Conservation (phyloP, 2,797 vertebrate species). For the Okamejei kenojei region DNA sequence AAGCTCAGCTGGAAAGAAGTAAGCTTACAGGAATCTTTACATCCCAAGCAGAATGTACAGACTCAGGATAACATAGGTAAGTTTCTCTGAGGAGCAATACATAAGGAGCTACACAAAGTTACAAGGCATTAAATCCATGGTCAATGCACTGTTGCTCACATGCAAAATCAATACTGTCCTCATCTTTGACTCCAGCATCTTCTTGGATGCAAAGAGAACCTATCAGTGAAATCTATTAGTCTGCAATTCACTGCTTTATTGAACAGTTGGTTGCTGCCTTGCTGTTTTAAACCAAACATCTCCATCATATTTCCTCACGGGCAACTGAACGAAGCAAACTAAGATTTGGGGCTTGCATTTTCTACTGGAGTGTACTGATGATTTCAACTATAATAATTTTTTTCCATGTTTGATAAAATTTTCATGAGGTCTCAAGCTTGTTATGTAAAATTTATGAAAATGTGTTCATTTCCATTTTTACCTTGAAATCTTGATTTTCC, state of each 20-base stretch:
- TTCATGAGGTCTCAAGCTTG: neutral
- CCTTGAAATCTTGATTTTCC: constrained; percentile 59
- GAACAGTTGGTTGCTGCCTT: neutral
- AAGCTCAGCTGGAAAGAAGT: neutral
- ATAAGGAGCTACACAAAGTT: too few relatives aligned
- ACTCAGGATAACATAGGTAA: neutral
- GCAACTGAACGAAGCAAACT: neutral
- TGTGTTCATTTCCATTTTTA: neutral
- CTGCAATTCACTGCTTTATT: neutral
- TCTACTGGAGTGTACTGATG: too few relatives aligned
- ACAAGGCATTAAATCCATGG: neutral
- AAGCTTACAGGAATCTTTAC: neutral
- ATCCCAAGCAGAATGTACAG: neutral
- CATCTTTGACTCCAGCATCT: too few relatives aligned
- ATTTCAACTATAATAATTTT: neutral
- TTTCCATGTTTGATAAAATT: neutral
- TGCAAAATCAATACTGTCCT: neutral
- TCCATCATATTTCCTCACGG: neutral
- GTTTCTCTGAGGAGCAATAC: neutral
- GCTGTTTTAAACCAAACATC: neutral
- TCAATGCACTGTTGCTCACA: neutral
- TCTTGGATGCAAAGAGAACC: neutral
- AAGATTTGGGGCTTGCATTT: neutral
- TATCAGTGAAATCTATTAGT: neutral
- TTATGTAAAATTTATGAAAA: neutral